Evolutionary conservation across 2,888 invertebrate species (phyloP).

Genomic region (Drosophila demipolita): DNA sequence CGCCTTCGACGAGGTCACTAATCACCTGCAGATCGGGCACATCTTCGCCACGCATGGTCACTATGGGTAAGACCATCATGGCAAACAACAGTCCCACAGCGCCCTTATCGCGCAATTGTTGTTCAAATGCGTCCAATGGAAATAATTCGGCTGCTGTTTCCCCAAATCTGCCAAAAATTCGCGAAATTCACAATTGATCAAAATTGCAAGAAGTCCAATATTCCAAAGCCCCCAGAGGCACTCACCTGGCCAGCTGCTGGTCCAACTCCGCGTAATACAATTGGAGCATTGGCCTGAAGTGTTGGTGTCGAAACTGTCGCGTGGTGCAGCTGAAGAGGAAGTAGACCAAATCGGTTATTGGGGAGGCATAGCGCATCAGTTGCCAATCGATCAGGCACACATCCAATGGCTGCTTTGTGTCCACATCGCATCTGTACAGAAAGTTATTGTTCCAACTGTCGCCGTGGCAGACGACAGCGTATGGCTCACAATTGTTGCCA

Average conservation of each 20-base stretch:
- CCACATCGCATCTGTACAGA: conserved; percentile 68
- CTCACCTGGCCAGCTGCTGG: conserved; percentile 70
- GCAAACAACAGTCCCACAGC: conserved; percentile 78
- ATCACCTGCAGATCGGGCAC: conserved; percentile 79
- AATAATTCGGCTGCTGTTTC: conserved; percentile 66
- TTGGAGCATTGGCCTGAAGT: conserved; percentile 72
- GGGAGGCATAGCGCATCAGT: conserved; percentile 81
- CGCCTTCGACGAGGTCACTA: conserved; percentile 72
- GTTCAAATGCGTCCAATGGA: conserved; percentile 68
- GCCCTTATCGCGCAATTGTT: conserved; percentile 71
- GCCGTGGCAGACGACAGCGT: conserved; percentile 82
- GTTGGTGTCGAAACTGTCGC: conserved; percentile 64
- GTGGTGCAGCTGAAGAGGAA: conserved; percentile 81
- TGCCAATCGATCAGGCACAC: conserved; percentile 83
- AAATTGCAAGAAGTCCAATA: neutral
- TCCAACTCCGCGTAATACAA: conserved; percentile 71
- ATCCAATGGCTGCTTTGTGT: conserved; percentile 32
- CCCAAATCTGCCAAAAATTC: conserved; percentile 64
- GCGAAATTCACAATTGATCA: neutral
- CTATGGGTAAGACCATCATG: conserved; percentile 80
- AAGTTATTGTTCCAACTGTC: conserved; percentile 85
- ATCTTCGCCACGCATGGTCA: conserved; percentile 74
- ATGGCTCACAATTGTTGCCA: conserved; percentile 76
- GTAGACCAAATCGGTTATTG: conserved; percentile 80
- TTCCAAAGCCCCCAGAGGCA: too few species aligned